Percentiles rank a stretch among this genome's conserved stretches.
Evolutionary conservation across 2,113 vertebrate genomes (phyloP).

Genomic region (Oryzias woworae): DNA sequence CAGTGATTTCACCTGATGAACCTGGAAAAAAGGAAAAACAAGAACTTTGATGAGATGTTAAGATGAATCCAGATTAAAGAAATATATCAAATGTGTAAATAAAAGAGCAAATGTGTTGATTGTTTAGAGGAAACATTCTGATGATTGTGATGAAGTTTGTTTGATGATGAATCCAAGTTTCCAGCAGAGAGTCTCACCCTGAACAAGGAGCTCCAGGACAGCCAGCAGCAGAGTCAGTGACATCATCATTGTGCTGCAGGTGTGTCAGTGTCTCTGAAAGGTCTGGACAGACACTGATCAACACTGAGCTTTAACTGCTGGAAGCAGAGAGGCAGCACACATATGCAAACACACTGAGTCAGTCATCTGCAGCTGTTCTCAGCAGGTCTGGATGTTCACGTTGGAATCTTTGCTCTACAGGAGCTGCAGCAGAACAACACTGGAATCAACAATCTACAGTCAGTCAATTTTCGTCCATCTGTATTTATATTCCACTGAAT

Average conservation of each 20-base stretch:
- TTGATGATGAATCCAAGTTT: not conserved
- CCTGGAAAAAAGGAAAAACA: conserved; percentile 8
- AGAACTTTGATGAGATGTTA: not conserved
- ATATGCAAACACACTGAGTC: no score
- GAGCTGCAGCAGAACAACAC: no score
- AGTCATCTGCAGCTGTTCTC: no score
- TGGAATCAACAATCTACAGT: no score
- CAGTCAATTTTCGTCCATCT: no score
- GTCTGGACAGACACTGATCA: not conserved
- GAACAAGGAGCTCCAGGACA: no score
- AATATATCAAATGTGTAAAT: not conserved
- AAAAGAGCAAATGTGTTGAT: not conserved
- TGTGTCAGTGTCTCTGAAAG: no score
- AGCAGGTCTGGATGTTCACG: no score
- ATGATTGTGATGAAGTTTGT: conserved; percentile 2
- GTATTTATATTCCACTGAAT: no score
- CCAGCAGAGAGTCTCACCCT: conserved; percentile 24
- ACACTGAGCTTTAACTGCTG: conserved; percentile 2
- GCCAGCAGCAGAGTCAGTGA: conserved; percentile 23
- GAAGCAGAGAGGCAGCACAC: not conserved
- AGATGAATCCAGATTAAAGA: not conserved
- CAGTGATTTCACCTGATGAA: not conserved
- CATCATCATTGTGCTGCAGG: not conserved
- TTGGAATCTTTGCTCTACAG: no score
- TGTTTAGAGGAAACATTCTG: not conserved